Percentiles rank a stretch among this genome's conserved stretches.
Conservation (phyloP, 2,888 invertebrate species). For the Trilocha varians region DNA sequence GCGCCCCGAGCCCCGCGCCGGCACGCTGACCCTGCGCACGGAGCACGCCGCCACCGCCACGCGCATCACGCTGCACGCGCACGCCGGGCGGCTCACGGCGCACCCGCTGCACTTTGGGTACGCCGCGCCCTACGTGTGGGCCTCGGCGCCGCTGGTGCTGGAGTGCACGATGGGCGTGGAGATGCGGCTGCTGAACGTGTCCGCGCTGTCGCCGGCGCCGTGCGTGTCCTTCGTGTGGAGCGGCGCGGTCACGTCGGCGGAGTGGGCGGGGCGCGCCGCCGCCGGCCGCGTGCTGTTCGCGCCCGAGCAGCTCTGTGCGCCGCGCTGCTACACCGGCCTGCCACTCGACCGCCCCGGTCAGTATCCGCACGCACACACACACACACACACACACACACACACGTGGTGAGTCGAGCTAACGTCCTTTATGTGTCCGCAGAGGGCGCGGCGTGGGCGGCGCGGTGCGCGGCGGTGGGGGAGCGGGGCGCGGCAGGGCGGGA, state of each 20-base stretch:
- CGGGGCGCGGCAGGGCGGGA: constrained; percentile 10
- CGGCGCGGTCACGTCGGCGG: constrained; percentile 22
- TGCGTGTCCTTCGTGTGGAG: constrained; percentile 66
- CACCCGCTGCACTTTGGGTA: constrained; percentile 17
- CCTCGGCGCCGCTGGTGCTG: constrained; percentile 82
- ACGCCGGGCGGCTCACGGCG: constrained; percentile 17
- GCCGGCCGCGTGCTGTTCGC: constrained; percentile 80
- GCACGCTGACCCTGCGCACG: constrained; percentile 12
- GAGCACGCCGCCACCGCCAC: constrained; percentile 8
- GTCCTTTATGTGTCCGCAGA: constrained; percentile 14
- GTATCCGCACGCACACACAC: not conserved
- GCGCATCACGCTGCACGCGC: constrained; percentile 10
- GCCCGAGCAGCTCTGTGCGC: constrained; percentile 80
- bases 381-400: not conserved
- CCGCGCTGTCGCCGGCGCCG: constrained; percentile 73
- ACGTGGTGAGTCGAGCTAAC: constrained; percentile 5
- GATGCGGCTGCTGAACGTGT: constrained; percentile 82
- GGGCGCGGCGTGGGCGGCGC: constrained; percentile 31
- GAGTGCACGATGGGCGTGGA: constrained; percentile 86
- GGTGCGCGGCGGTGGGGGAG: constrained; percentile 13
- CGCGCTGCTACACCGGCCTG: constrained; percentile 85
- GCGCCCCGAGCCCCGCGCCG: constrained; percentile 9
- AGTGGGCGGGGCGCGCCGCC: constrained; percentile 37
- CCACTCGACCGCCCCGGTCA: constrained; percentile 77
- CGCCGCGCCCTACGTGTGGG: constrained; percentile 38